Base-by-base conservation (phyloP, 2,888 invertebrate genomes). In the Eustalomyia histrio region DNA sequence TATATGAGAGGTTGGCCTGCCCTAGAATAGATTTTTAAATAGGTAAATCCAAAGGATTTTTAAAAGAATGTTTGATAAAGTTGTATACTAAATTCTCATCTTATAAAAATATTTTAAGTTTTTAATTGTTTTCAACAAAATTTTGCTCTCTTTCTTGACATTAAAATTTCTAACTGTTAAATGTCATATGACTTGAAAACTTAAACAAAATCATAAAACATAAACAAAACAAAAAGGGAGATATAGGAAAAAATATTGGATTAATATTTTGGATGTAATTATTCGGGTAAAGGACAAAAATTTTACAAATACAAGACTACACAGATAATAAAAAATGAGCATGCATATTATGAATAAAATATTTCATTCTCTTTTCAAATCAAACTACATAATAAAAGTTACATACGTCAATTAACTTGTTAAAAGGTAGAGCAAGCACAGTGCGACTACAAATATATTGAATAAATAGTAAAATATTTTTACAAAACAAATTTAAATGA, bases 361-460 rank as follows among this genome's bases (percentile, higher is more conserved):
- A 76, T 52, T 33, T 17, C 68, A 72, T 76, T 61, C 58, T 60
- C 63, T 18, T 57, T 17, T 29, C 14, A 63, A 50, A 57, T 35
- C 58, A 72, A 67, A 80, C 60, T 60, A 74, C 43, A 67, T 9
- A 35, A 24, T 67, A 21, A 21, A n/a, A 60, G 53, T 50, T 47
- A 61, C 43, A 79, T 52, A 73, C 64, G 47, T 73, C 47, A 64
- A 61, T 21, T 10, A 14, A 47, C 43, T 47, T n/a, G 43, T 47
- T n/a, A 35, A 69, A 8, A 69, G 7, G 64, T 18, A 76, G 63
- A 76, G 79, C 82, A 82, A 82, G 82, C 82, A 73, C 33, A 69
- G 79, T 82, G 82, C 82, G 61, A 61, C 76, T 82, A 79, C 79
- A 47, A 58, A 55, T 43, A 67, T 21, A 29, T 39, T 55, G 17